Evolutionary conservation across 23 tunicate species (phyloP).

Genomic region (Clavelina lepadiformis): DNA sequence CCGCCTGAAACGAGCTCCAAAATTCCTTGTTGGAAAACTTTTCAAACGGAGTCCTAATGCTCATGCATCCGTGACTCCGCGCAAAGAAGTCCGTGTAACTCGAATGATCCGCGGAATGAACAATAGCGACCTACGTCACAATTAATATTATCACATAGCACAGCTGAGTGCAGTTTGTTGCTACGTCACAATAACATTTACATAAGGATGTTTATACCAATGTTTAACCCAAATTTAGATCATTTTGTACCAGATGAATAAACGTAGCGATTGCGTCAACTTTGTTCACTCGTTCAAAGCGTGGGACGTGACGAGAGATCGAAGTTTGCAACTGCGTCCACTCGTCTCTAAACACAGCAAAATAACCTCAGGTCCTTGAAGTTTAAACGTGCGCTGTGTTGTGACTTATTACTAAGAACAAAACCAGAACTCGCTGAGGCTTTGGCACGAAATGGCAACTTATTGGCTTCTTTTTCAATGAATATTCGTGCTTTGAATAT

Average conservation of each 20-base stretch:
- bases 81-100: slow-evolving; percentile 50
- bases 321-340: slow-evolving; percentile 22
- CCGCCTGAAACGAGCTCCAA: slow-evolving; percentile 27
- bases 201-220: no score
- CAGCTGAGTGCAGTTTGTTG: neutral
- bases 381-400: no score
- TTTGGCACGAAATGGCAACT: no score
- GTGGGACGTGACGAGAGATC: slow-evolving; percentile 42
- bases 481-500: no score
- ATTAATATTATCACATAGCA: neutral
- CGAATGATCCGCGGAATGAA: slow-evolving; percentile 50
- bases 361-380: no score
- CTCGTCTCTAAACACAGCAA: no score
- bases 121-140: slow-evolving; percentile 31
- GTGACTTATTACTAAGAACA: no score
- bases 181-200: neutral
- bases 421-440: no score
- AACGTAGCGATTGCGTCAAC: slow-evolving; percentile 46
- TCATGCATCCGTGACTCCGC: slow-evolving; percentile 33
- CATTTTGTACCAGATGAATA: slow-evolving; percentile 70
- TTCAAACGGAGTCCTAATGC: slow-evolving; percentile 46
- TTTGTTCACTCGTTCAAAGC: slow-evolving; percentile 36
- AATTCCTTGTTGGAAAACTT: slow-evolving; percentile 19
- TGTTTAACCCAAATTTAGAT: neutral
- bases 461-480: no score